Evolutionary conservation across 1,140 invertebrate species (phyloP), one percentile per base, ranked within the genome.

Genomic region (Wiebesia pumilae): DNA sequence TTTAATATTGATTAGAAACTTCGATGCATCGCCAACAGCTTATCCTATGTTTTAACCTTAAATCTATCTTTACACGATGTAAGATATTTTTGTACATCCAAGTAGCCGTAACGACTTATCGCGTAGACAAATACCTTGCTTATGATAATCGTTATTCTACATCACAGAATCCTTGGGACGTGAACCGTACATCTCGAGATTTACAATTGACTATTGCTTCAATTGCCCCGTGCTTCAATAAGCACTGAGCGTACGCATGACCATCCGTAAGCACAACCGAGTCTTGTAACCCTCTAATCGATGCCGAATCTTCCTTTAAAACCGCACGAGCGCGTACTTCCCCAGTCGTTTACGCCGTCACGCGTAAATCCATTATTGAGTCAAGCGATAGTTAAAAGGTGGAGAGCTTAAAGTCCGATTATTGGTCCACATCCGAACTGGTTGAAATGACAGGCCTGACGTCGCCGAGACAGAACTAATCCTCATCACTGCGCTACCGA

Each of bases 381-480:
- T 54, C 19, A 35, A 79, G 77, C 16, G 43, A 40, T 19, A 21
- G 12, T 79, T 43, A 14, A 47, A 21, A 24, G 43, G 38, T 43
- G 27, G 35, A 30, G 27, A 43, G 24, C 16, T 54, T 30, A 51
- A 54, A 35, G 16, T 47, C 43, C 43, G 81, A 73, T 83, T 83
- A 83, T 83, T 40, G 67, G 40, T 33, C 81, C 65, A 71, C 40
- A 51, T 33, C 9, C 27, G 80, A 35, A 27, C 67, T 33, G 81
- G 67, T 83, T 73, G 81, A 47, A 71, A 67, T 24, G 16, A 19
- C 65, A 4, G n/a, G 58, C 7, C 9, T 9, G 62, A 21, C 47
- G 65, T 10, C 67, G 67, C 65, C 81, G 67, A 73, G 81, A 54
- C 43, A 38, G 43, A n/a, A 3, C 62, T 83, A 83, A 83, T 83